Conservation (phyloP, 2,888 invertebrate species). For the Camptogramma bilineatum region DNA sequence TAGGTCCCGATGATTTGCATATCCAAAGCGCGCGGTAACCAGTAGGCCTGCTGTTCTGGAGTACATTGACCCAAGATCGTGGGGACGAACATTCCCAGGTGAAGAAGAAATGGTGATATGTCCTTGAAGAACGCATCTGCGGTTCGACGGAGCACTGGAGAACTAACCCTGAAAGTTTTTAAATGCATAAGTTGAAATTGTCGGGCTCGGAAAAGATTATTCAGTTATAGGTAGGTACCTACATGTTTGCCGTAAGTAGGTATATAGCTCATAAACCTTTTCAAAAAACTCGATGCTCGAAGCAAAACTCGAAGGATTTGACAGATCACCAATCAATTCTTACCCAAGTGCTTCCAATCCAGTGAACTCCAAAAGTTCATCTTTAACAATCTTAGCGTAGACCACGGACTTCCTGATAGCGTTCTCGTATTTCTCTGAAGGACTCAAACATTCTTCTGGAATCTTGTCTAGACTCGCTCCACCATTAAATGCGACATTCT, state of each 20-base stretch:
- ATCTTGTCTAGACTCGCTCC: conserved; percentile 86
- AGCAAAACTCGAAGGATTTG: too few species aligned
- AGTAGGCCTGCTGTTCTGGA: conserved; percentile 92
- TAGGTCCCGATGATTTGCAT: conserved; percentile 96
- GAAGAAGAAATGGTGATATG: conserved; percentile 90
- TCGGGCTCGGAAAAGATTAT: too few species aligned
- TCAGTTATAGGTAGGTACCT: too few species aligned
- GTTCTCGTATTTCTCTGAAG: conserved; percentile 92
- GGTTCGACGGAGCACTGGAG: conserved; percentile 60
- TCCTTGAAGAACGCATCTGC: conserved; percentile 88
- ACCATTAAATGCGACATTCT: conserved; percentile 71
- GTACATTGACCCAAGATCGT: conserved; percentile 95
- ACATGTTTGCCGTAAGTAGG: too few species aligned
- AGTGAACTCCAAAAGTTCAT: conserved; percentile 87
- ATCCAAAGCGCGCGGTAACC: conserved; percentile 92
- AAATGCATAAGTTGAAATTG: not conserved
- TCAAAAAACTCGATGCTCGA: too few species aligned
- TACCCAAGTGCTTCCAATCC: conserved; percentile 91
- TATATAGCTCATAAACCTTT: too few species aligned
- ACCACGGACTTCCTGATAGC: conserved; percentile 89
- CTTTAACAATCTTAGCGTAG: conserved; percentile 87
- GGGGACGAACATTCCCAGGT: conserved; percentile 96
- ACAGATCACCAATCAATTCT: too few species aligned
- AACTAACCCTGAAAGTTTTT: conserved; percentile 47
- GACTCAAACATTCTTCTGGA: conserved; percentile 90